Percentiles rank a stretch among this genome's conserved stretches.
These are phyloP conservation scores for Scaptomyza cyrtandrae DNA, from an alignment of 2,888 invertebrate species.

Conservation along the genomic window DNA sequence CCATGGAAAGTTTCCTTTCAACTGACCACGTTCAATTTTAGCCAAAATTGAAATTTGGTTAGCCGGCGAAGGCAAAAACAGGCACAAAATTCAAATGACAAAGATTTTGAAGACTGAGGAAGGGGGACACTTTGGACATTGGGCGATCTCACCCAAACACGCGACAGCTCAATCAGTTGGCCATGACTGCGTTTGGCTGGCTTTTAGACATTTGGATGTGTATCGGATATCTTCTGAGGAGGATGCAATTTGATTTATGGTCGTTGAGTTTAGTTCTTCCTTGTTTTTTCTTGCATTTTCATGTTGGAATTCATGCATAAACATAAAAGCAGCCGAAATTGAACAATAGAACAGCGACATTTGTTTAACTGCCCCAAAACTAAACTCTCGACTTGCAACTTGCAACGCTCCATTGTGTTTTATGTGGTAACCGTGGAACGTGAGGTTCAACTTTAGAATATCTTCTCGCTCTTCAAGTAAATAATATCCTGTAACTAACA, in stretches of 20 bases:
- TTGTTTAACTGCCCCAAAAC: slow-evolving; percentile 22
- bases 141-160: slow-evolving; percentile 76
- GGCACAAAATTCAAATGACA: slow-evolving; percentile 65
- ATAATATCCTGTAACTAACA: slow-evolving; percentile 36
- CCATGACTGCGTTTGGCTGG: slow-evolving; percentile 72
- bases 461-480: slow-evolving; percentile 42
- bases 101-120: not conserved
- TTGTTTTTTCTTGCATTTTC: slow-evolving; percentile 64
- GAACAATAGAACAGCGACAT: slow-evolving; percentile 72
- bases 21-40: slow-evolving; percentile 36
- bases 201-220: not conserved
- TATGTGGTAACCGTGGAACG: slow-evolving; percentile 67
- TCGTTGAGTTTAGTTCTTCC: slow-evolving; percentile 66
- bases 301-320: slow-evolving; percentile 78
- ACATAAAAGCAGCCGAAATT: slow-evolving; percentile 76
- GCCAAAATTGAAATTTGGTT: slow-evolving; percentile 39
- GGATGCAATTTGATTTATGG: slow-evolving; percentile 72
- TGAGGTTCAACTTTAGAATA: slow-evolving; percentile 67
- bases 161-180: slow-evolving; percentile 79
- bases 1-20: slow-evolving; percentile 58
- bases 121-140: slow-evolving; percentile 59
- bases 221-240: not conserved
- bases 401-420: slow-evolving; percentile 75
- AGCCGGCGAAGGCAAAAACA: slow-evolving; percentile 50
- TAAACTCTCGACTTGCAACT: slow-evolving; percentile 4